Evolutionary conservation across 1,140 invertebrate species (phyloP).

Genomic region (Drosophila serrata): DNA sequence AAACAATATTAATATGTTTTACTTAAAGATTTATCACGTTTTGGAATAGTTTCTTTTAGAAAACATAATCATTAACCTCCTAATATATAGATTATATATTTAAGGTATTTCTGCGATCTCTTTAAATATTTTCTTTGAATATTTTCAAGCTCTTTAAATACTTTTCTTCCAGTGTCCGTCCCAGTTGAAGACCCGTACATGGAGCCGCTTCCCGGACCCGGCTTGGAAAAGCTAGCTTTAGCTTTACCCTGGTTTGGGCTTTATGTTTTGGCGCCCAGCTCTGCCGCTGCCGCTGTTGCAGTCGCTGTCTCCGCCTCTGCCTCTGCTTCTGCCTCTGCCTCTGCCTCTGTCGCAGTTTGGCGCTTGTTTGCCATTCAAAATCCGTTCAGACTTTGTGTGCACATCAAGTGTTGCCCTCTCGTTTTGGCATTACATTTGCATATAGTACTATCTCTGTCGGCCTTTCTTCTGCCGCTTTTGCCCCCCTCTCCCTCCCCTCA

Average conservation of each 20-base stretch:
- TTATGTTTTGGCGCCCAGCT: conserved; percentile 44
- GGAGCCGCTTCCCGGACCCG: conserved; percentile 14
- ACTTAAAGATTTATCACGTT: too few species aligned
- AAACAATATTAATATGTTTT: too few species aligned
- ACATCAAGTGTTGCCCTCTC: conserved; percentile 70
- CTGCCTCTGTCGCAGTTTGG: conserved; percentile 25
- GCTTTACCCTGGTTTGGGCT: conserved; percentile 51
- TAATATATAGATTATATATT: too few species aligned
- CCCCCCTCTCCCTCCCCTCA: not conserved
- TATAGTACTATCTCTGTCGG: conserved; percentile 54
- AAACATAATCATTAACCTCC: not conserved
- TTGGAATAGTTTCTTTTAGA: accelerated
- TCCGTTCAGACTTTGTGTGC: conserved; percentile 82
- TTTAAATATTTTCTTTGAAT: not conserved
- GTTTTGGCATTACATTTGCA: conserved; percentile 59
- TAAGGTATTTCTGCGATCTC: not conserved
- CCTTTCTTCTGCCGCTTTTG: conserved; percentile 27
- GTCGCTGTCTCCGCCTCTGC: not conserved
- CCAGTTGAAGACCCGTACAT: conserved; percentile 26
- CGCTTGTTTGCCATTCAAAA: conserved; percentile 83
- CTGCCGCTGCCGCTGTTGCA: not conserved
- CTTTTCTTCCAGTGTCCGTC: conserved; percentile 6
- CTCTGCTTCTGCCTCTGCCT: not conserved
- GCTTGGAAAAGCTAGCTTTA: conserved; percentile 36
- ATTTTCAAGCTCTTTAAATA: not conserved